Base-by-base conservation (phyloP, 2,113 vertebrate species). In the Dicrurus megarhynchus region DNA sequence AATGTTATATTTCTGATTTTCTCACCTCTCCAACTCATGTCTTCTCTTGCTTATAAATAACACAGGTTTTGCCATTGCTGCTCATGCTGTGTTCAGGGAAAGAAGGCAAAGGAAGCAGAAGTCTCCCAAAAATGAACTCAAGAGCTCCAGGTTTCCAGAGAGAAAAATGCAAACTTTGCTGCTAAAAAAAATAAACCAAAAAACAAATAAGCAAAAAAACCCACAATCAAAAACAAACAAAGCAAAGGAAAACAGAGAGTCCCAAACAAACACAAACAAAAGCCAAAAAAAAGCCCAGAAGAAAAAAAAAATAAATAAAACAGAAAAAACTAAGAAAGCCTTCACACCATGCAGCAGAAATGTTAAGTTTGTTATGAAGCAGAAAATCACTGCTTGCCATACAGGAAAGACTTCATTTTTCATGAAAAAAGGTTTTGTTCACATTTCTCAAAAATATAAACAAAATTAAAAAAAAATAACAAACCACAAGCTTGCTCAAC, bases 301-400 rank as follows among this genome's bases (percentile, higher is more conserved):
- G 7, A 11, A 59, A 53, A 59, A 41, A 39, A 59, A 50, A 44
- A 12, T 26, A 35, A 64, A 23, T 0, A 10, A 37, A 50, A 42
- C 7, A 13, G 11, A 42, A 28, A 4, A 65, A 52, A n/a, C 2
- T 47, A 76, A 73, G 7, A 55, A 60, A 37, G 5, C 2, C 4
- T 2, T 7, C 16, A 32, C 3, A 46, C 4, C 9, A 24, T 0
- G 0, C 23, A 82, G 13, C 8, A 68, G 28, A 61, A 67, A 30
- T 3, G 7, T 81, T 47, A 50, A 5, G 18, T 75, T 82, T 67
- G 19, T 75, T 71, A 44, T 10, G 20, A 78, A 75, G 22, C 10
- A 85, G 17, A 3, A 80, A 80, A 64, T 32, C 35, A 26, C 4
- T 30, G 12, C 44, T 63, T 53, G 8, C 22, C 22, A 32, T 32